These are phyloP conservation scores for Cranoglanis bouderius DNA, from an alignment of 2,113 vertebrate genomes.

Conservation along the genomic window DNA sequence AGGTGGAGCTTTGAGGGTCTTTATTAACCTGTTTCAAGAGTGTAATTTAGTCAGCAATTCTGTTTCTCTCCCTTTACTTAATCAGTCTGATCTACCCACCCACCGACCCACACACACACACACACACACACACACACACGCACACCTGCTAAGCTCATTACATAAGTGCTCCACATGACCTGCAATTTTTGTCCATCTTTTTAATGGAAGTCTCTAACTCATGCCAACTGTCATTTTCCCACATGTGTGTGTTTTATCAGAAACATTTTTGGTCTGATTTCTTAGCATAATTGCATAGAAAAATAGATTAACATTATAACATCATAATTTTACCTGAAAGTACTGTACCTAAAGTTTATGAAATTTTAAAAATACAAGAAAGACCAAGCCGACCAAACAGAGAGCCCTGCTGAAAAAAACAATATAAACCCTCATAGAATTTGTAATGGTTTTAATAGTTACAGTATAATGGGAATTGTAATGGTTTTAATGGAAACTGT, in stretches of 20 bases:
- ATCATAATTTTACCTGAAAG: not conserved
- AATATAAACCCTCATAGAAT: no score
- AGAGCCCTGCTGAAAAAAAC: no score
- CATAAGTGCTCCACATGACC: slow-evolving; percentile 30
- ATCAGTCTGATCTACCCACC: no score
- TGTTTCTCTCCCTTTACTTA: slow-evolving; percentile 3
- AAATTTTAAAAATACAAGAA: not conserved
- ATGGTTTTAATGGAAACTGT: no score
- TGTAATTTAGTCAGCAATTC: not conserved
- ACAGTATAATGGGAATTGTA: no score
- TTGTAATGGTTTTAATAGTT: no score
- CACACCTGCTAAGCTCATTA: slow-evolving; percentile 38
- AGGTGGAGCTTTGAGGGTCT: not conserved
- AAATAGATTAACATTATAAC: not conserved
- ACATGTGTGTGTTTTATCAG: not conserved
- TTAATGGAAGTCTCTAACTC: not conserved
- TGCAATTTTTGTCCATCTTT: not conserved
- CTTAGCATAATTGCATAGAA: not conserved
- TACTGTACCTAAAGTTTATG: not conserved
- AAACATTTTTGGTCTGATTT: no score
- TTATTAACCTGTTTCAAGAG: not conserved
- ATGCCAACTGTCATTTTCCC: not conserved
- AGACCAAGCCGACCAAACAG: no score
- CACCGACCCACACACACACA: no score
- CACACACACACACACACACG: no score